Percentiles rank a stretch among this genome's conserved stretches.
These are phyloP conservation scores for Morone saxatilis DNA, from an alignment of 2,113 vertebrate genomes.

Conservation along the genomic window DNA sequence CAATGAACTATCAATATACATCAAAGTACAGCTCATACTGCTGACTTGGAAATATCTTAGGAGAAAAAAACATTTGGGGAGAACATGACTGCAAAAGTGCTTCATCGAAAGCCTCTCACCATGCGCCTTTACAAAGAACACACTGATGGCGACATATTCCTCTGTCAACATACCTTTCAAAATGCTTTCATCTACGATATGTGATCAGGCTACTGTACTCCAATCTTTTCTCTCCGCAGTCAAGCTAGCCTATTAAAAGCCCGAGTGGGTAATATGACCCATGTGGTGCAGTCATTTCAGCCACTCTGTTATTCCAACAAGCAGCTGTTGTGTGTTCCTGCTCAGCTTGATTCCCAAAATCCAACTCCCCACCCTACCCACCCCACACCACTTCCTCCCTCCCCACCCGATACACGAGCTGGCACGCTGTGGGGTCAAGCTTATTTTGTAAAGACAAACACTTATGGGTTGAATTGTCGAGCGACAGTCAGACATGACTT, in stretches of 20 bases:
- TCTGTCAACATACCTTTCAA: constrained; percentile 57
- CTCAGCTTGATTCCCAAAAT: constrained; percentile 64
- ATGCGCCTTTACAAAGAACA: constrained; percentile 19
- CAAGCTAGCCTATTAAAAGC: constrained; percentile 73
- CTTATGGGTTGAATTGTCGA: constrained; percentile 54
- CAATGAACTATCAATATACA: constrained; percentile 20
- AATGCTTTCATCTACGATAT: constrained; percentile 53
- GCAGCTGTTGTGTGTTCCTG: constrained; percentile 77
- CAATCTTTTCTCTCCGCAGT: constrained; percentile 65
- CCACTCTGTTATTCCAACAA: constrained; percentile 76
- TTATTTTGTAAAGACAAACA: constrained; percentile 67
- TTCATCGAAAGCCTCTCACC: not conserved
- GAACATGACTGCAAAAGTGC: constrained; percentile 26
- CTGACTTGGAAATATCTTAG: not conserved
- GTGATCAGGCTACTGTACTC: constrained; percentile 61
- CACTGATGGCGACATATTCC: constrained; percentile 6
- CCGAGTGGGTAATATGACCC: constrained; percentile 67
- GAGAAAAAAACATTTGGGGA: not conserved
- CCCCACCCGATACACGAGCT: constrained; percentile 1
- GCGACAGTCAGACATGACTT: constrained; percentile 54
- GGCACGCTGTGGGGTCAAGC: constrained; percentile 40
- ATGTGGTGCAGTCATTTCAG: constrained; percentile 59
- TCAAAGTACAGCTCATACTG: not conserved
- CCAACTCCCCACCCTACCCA: not conserved
- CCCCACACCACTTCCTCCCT: not conserved